Evolutionary conservation across 2,888 invertebrate genomes (phyloP).

Genomic region (Seladonia tumulorum): DNA sequence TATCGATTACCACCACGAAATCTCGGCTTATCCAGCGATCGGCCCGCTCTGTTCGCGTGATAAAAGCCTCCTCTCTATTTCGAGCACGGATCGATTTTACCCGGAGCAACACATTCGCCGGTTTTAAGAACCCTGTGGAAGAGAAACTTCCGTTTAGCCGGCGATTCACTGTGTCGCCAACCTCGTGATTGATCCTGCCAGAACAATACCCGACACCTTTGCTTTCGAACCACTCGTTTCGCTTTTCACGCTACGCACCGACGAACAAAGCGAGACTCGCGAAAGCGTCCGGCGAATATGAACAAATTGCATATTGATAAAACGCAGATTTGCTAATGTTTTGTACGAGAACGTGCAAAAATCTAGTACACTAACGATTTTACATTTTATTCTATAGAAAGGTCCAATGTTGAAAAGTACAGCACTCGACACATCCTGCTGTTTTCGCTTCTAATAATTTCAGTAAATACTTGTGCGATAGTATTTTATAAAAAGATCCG

Average conservation of each 20-base stretch:
- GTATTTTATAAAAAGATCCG: no score
- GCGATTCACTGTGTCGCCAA: background rate
- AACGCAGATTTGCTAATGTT: background rate
- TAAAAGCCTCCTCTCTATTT: conserved; percentile 50
- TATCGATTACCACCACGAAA: conserved; percentile 61
- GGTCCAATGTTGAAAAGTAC: no score
- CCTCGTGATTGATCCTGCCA: background rate
- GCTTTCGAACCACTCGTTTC: background rate
- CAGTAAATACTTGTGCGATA: no score
- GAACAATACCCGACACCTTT: background rate
- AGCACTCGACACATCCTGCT: no score
- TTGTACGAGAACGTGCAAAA: no score
- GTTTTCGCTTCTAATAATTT: no score
- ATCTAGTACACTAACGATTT: no score
- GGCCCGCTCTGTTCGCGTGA: conserved; percentile 53
- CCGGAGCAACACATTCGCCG: conserved; percentile 66
- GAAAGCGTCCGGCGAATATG: background rate
- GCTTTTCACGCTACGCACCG: background rate
- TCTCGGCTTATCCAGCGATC: conserved; percentile 59
- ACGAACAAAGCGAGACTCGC: background rate
- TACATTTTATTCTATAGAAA: no score
- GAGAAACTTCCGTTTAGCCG: conserved; percentile 8
- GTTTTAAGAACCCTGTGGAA: conserved; percentile 30
- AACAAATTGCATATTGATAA: background rate
- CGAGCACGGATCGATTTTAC: conserved; percentile 53